A percentile compares a stretch with the other conserved stretches of the same genome.
These are phyloP conservation scores for Chiloscyllium punctatum DNA, from an alignment of 2,797 vertebrate genomes.

Conservation along the genomic window DNA sequence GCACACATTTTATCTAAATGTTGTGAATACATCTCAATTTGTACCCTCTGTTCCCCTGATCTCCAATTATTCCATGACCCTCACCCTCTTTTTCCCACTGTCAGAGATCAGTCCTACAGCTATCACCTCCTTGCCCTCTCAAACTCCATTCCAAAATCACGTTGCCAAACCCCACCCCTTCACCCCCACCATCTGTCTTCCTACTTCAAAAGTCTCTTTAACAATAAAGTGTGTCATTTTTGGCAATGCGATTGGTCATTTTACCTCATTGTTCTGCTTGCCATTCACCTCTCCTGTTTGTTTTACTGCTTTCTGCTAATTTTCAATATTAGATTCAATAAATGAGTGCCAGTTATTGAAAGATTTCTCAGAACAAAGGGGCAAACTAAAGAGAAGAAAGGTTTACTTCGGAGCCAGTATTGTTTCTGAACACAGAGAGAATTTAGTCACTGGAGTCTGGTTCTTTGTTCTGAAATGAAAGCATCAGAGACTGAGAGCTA, in stretches of 20 bases:
- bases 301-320: not conserved
- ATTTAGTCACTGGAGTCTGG: not conserved
- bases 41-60: not conserved
- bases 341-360: not conserved
- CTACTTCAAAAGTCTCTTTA: not conserved
- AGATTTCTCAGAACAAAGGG: not conserved
- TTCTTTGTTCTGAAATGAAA: not conserved
- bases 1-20: not conserved
- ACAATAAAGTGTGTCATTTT: not conserved
- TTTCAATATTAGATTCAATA: not conserved
- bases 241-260: not conserved
- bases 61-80: not conserved
- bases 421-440: not conserved
- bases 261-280: not conserved
- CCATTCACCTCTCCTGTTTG: not conserved
- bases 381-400: not conserved
- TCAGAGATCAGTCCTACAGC: not conserved
- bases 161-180: not conserved
- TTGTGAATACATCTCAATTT: slow-evolving; percentile 34
- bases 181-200: not conserved
- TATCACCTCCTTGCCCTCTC: not conserved
- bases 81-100: not conserved
- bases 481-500: not conserved
- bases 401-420: not conserved
- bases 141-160: not conserved